A percentile compares a stretch with the other conserved stretches of the same genome.
Conservation (phyloP, 1,140 invertebrate genomes). For the Hyphantria cunea region DNA sequence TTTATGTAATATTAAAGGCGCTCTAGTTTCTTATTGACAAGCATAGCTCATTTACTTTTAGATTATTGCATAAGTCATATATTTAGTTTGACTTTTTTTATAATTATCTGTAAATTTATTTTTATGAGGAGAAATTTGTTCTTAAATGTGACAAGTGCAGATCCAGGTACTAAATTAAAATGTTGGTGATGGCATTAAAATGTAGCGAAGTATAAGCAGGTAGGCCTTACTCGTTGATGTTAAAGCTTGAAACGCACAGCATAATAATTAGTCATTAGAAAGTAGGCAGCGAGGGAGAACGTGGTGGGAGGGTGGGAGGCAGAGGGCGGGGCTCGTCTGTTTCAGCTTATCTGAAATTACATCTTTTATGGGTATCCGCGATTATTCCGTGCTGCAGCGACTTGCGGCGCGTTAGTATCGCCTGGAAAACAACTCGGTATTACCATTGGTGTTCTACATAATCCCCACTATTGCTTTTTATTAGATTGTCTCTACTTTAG, state of each 20-base stretch:
- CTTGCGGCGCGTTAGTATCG: slow-evolving; percentile 72
- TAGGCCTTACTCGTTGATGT: slow-evolving; percentile 62
- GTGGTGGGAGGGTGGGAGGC: slow-evolving; percentile 39
- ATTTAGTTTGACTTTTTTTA: too few species aligned
- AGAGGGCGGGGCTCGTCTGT: slow-evolving; percentile 74
- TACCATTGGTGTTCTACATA: slow-evolving; percentile 72
- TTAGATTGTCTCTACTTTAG: slow-evolving; percentile 57
- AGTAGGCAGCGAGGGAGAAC: slow-evolving; percentile 67
- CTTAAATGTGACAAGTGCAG: neutral
- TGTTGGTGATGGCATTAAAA: slow-evolving; percentile 47
- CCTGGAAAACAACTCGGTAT: slow-evolving; percentile 66
- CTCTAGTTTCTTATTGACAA: too few species aligned
- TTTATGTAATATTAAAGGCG: too few species aligned
- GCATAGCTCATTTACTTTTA: neutral
- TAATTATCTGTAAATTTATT: neutral
- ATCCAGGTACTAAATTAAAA: slow-evolving; percentile 1
- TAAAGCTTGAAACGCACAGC: slow-evolving; percentile 78
- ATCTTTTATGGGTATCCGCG: slow-evolving; percentile 81
- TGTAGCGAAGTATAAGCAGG: slow-evolving; percentile 48
- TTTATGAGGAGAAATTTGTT: neutral
- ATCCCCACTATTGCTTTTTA: slow-evolving; percentile 74
- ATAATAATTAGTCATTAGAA: slow-evolving; percentile 82
- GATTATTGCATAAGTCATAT: neutral
- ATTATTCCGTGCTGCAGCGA: slow-evolving; percentile 79
- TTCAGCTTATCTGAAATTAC: slow-evolving; percentile 82